A percentile compares a stretch with the other conserved stretches of the same genome.
Evolutionary conservation across 2,888 invertebrate species (phyloP).

Genomic region (Mystacides longicornis): DNA sequence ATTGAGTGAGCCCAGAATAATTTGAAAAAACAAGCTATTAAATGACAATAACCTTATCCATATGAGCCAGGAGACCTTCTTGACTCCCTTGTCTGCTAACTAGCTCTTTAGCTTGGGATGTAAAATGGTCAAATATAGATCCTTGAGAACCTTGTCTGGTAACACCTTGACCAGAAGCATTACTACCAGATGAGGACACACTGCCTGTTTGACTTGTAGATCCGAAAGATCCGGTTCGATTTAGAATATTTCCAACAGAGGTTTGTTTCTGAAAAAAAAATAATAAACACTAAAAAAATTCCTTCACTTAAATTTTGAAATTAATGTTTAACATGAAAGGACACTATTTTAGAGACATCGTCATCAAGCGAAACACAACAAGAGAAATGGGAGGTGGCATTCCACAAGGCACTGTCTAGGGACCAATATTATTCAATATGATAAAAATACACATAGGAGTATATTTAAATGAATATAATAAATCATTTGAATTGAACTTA

Average conservation of each 20-base stretch:
- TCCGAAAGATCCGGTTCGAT: conserved; percentile 57
- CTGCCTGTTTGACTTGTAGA: conserved; percentile 44
- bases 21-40: neutral
- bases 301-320: too few species aligned
- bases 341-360: too few species aligned
- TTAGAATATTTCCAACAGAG: conserved; percentile 53
- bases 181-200: conserved; percentile 23
- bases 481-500: conserved; percentile 28
- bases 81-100: conserved; percentile 85
- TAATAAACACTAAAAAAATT: too few species aligned
- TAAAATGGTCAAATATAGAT: conserved; percentile 80
- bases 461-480: neutral
- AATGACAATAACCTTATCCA: conserved; percentile 66
- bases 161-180: conserved; percentile 32
- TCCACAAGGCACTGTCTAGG: too few species aligned
- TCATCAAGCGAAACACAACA: too few species aligned
- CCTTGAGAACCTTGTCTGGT: conserved; percentile 75
- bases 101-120: conserved; percentile 81
- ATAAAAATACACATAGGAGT: neutral
- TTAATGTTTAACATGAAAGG: too few species aligned
- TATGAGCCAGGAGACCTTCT: conserved; percentile 79
- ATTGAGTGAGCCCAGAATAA: neutral
- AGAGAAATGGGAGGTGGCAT: too few species aligned
- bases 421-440: neutral
- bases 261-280: conserved; percentile 45